phyloP scores from a whole-genome alignment of 37 sponge, comb jelly and placozoan species.

The Tethya wilhelma region DNA sequence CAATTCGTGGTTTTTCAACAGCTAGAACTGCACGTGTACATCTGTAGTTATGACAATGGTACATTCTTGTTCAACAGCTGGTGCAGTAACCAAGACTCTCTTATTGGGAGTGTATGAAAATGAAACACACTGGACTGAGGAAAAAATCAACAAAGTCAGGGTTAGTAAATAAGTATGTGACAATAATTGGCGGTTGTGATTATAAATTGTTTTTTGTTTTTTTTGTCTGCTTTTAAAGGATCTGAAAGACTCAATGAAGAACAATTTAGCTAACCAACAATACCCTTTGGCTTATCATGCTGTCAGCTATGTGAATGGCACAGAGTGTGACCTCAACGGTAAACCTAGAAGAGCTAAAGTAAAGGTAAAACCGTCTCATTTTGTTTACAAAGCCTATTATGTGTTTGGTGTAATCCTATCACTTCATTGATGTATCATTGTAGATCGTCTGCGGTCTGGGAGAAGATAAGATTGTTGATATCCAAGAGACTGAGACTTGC shows the following conservation, averaged over 20 bases:
- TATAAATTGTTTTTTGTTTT: not conserved
- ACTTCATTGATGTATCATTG: not conserved
- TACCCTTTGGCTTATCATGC: conserved; percentile 19
- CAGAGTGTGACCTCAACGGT: conserved; percentile 53
- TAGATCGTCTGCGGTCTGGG: conserved; percentile 24
- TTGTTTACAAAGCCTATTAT: not conserved
- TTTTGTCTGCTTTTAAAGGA: not conserved
- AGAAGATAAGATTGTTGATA: conserved; percentile 17
- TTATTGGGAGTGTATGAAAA: conserved; percentile 53
- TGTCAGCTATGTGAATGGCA: conserved; percentile 50
- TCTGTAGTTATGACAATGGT: too few species aligned
- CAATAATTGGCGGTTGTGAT: not conserved
- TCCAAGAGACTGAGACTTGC: conserved; percentile 57
- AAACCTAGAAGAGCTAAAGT: conserved; percentile 40
- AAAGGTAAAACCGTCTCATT: conserved; percentile 26
- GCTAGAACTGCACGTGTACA: not conserved
- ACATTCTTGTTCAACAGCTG: conserved; percentile 26
- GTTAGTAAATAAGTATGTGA: not conserved
- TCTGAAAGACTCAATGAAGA: not conserved
- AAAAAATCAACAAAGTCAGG: conserved; percentile 16
- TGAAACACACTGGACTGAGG: conserved; percentile 62
- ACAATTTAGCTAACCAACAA: not conserved
- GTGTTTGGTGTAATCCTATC: not conserved
- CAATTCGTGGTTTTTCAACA: too few species aligned
- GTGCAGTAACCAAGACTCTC: conserved; percentile 20